These are phyloP conservation scores for Pseudomyrmex flavicornis DNA, from an alignment of 1,140 invertebrate genomes.

Conservation along the genomic window DNA sequence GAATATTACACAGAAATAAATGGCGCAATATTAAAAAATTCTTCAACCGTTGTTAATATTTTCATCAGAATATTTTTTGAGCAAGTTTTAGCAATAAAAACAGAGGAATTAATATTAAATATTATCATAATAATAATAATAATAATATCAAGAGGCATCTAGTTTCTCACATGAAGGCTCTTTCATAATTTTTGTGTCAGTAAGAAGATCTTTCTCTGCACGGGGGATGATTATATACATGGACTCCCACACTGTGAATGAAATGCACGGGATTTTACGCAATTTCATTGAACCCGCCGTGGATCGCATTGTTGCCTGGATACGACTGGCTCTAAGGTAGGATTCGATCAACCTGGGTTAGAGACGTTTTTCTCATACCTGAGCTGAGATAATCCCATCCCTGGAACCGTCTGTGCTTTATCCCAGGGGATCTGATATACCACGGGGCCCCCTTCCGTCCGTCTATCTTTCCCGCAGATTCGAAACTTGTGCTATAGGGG, in stretches of 20 bases:
- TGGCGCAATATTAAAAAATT: too few relatives aligned
- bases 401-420: constrained; percentile 72
- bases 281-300: constrained; percentile 77
- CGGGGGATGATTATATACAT: constrained; percentile 3
- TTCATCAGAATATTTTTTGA: neutral
- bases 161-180: neutral
- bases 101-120: too few relatives aligned
- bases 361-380: constrained; percentile 76
- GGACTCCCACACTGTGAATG: constrained; percentile 79
- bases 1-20: too few relatives aligned
- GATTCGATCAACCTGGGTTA: constrained; percentile 52
- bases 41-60: neutral
- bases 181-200: constrained; percentile 38
- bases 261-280: constrained; percentile 73
- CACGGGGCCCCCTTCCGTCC: neutral
- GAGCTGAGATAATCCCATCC: constrained; percentile 84
- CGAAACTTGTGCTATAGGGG: constrained; percentile 59
- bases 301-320: constrained; percentile 76
- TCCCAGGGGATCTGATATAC: constrained; percentile 58
- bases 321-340: constrained; percentile 26
- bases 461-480: constrained; percentile 76
- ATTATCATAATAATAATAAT: too few relatives aligned
- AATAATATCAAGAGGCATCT: neutral
- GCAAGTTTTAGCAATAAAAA: too few relatives aligned
- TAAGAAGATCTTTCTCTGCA: constrained; percentile 38